Evolutionary conservation across 1,140 invertebrate genomes (phyloP), one percentile per base, ranked within the genome.

Genomic region (Battus philenor): DNA sequence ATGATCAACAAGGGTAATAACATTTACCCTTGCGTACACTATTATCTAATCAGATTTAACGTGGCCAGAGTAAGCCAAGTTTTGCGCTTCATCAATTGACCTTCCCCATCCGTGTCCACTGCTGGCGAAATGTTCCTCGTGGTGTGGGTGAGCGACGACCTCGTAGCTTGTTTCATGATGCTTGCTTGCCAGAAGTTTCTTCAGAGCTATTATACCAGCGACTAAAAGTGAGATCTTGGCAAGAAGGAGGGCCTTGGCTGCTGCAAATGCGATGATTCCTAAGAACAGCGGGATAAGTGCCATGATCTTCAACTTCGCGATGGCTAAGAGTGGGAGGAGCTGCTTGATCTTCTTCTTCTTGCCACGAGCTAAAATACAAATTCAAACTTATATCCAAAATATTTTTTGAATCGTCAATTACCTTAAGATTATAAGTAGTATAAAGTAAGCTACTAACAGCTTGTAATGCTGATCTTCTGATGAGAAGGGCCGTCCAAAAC

Each of bases 201-300:
- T 93, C 49, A 95, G 78, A 2, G 90, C 93, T 55, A 95, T 91
- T 52, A 94, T 90, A 52, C 88, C 89, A 50, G 92, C 90, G 41
- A 95, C 88, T 27, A 94, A 88, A 4, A 95, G 88, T 4, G 93
- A 92, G 47, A 95, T 88, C 84, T 95, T 95, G 70, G 93, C 93
- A 54, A 94, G 89, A 31, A 94, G 86, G 36, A 95, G 87, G 9
- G 94, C 94, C 86, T 95, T 95, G 86, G 94, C 91, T 3, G 93
- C 93, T 17, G 94, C 86, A n/a, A 95, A 87, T 4, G 92, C 93
- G 39, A 95, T 88, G 65, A 90, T 91, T 50, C 93, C 93, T 7
- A 95, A 87, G 50, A 91, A 90, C 45, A 95, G 84, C 10, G 93
- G 93, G 58, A 94, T 90, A 15, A 95, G 87, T 10, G 91, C 90